Percentiles rank a stretch among this genome's conserved stretches.
These are phyloP conservation scores for Yponomeuta evonymella DNA, from an alignment of 2,888 invertebrate genomes.

Conservation along the genomic window DNA sequence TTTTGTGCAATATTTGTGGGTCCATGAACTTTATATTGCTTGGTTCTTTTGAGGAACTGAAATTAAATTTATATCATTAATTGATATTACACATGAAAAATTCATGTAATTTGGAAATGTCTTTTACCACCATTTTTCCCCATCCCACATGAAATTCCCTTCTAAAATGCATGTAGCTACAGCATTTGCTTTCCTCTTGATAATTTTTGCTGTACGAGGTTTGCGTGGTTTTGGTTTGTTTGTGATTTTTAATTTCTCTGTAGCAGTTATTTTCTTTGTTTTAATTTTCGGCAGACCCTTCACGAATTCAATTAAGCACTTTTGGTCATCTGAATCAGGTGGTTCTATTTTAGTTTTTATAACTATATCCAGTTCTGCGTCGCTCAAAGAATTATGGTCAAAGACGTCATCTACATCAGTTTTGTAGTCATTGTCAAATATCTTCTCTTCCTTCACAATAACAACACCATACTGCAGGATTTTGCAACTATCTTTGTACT, in stretches of 20 bases:
- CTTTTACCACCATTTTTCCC: constrained; percentile 62
- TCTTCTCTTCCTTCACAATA: constrained; percentile 42
- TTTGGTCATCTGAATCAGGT: constrained; percentile 26
- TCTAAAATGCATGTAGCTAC: constrained; percentile 60
- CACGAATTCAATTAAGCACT: constrained; percentile 26
- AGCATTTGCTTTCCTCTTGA: constrained; percentile 36
- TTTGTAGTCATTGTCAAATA: constrained; percentile 22
- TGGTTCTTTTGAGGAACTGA: constrained; percentile 36
- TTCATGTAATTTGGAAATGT: constrained; percentile 14
- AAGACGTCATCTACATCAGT: constrained; percentile 23
- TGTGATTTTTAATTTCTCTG: constrained; percentile 23
- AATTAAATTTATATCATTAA: constrained; percentile 25
- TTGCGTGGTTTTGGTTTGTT: constrained; percentile 14
- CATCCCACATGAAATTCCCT: constrained; percentile 59
- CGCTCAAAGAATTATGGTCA: background rate
- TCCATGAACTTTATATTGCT: background rate
- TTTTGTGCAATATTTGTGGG: constrained; percentile 21
- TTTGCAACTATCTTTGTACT: constrained; percentile 45
- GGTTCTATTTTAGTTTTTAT: constrained; percentile 33
- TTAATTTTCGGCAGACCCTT: constrained; percentile 29
- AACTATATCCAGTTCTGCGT: constrained; percentile 32
- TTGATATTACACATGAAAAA: constrained; percentile 21
- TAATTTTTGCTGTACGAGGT: constrained; percentile 19
- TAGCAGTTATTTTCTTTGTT: constrained; percentile 19
- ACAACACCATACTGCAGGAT: constrained; percentile 41